Evolutionary conservation across 2,888 invertebrate genomes (phyloP).

Genomic region (Branchipolynoe longqiensis): DNA sequence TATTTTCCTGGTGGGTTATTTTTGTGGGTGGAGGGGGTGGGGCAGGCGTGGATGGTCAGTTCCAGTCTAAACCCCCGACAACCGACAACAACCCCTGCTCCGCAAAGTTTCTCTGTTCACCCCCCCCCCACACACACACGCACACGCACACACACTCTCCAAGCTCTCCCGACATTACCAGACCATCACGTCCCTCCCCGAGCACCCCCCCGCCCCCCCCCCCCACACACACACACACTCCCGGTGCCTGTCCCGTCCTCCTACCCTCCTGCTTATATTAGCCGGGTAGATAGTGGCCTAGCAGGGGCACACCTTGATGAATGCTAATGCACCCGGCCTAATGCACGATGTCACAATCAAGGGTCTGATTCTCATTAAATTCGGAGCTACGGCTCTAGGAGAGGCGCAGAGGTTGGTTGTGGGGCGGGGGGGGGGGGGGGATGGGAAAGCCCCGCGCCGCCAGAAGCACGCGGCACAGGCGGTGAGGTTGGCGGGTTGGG

Average conservation of each 20-base stretch:
- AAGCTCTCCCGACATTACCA: not conserved
- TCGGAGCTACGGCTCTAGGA: not conserved
- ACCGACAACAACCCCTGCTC: too few relatives aligned
- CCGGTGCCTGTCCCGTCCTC: not conserved
- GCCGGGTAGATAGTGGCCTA: slow-evolving; percentile 53
- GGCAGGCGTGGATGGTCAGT: too few relatives aligned
- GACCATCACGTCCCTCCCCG: not conserved
- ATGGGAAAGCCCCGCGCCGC: not conserved
- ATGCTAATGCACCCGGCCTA: slow-evolving; percentile 54
- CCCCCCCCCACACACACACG: slow-evolving; percentile 21
- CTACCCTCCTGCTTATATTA: slow-evolving; percentile 36
- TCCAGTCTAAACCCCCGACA: too few relatives aligned
- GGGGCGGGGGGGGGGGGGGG: not conserved
- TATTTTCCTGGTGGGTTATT: too few relatives aligned
- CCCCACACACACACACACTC: not conserved
- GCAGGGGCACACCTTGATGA: slow-evolving; percentile 48
- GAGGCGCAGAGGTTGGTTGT: not conserved
- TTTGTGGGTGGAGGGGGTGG: too few relatives aligned
- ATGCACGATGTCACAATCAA: slow-evolving; percentile 56
- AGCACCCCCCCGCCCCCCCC: not conserved
- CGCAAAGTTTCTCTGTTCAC: too few relatives aligned
- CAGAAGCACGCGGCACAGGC: not conserved
- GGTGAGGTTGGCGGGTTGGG: not conserved
- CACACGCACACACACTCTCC: slow-evolving; percentile 4
- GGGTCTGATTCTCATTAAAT: slow-evolving; percentile 53